phyloP scores from a whole-genome alignment of 1,140 invertebrate species.

The Pteromalus puparum region DNA sequence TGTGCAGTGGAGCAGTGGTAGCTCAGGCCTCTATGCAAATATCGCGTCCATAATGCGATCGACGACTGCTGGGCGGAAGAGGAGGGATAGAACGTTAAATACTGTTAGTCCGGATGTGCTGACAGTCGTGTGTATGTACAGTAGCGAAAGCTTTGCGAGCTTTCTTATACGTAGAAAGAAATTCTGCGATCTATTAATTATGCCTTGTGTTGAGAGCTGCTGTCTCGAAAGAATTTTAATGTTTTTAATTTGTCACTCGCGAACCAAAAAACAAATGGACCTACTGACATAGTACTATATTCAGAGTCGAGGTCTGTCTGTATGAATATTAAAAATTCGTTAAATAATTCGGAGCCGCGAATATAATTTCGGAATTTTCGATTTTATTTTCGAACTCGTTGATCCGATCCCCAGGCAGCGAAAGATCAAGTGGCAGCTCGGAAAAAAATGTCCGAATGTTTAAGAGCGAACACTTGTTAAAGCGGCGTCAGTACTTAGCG shows the following conservation, averaged over 20 bases:
- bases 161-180: neutral
- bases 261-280: too few species aligned
- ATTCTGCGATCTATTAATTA: neutral
- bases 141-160: neutral
- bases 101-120: constrained; percentile 35
- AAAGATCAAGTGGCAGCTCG: neutral
- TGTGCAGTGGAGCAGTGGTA: neutral
- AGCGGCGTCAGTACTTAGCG: constrained; percentile 46
- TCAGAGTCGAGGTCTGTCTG: too few species aligned
- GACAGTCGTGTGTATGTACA: too few species aligned
- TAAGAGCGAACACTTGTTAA: constrained; percentile 52
- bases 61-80: too few species aligned
- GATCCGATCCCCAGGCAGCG: neutral
- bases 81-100: constrained; percentile 47
- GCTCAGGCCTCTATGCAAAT: constrained; percentile 67
- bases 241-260: neutral
- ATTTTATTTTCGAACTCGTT: neutral
- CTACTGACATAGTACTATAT: too few species aligned
- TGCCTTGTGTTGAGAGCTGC: neutral
- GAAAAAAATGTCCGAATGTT: constrained; percentile 32
- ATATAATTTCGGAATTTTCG: neutral
- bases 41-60: constrained; percentile 63
- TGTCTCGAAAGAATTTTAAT: neutral
- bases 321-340: neutral
- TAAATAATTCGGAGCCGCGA: neutral